Base-by-base conservation (phyloP, 2,113 vertebrate species). In the Menidia beryllina region DNA sequence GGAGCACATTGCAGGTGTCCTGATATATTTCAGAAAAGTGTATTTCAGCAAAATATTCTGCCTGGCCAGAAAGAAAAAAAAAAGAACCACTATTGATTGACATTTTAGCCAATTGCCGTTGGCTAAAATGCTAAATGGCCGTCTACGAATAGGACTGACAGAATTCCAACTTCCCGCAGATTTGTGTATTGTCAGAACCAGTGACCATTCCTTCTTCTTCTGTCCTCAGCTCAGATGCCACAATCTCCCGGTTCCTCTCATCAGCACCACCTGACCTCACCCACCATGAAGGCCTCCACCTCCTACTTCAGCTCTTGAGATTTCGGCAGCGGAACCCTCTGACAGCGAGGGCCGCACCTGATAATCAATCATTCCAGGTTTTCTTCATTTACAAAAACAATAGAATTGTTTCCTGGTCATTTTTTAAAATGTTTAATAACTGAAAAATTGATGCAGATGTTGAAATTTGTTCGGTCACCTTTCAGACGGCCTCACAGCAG, bases 301-400 rank as follows among this genome's bases (percentile, higher is more conserved):
- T 90, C 90, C 6, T 92, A 92, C 60, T 92, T 88, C 81, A 90
- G 64, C 90, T 86, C 93, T 52, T 92, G 84, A 93, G 84, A 91
- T 39, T 65, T 45, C 27, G 14, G 45, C 24, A 7, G 0, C 3
- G 0, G 54, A 21, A 1, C 0, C 2, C 0, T 12, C 52, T 38
- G 26, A 56, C 49, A 14, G 57, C 10, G 27, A 43, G 13, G n/a
- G 15, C 49, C 20, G 41, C n/a, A 39, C 17, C 19, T 68, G 13
- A 5, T 24, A 43, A 23, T 51, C 47, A 27, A 53, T 7, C 19
- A 24, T 14, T 1, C 12, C 10, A 34, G 34, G 5, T 1, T 13
- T 17, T 17, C n/a, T 53, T 54, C 41, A n/a, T n/a, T n/a, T n/a
- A n/a, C n/a, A n/a, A n/a, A n/a, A n/a, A n/a, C n/a, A n/a, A n/a